Base-by-base conservation (phyloP, 2,888 invertebrate species). In the Tenthredo mesomela region DNA sequence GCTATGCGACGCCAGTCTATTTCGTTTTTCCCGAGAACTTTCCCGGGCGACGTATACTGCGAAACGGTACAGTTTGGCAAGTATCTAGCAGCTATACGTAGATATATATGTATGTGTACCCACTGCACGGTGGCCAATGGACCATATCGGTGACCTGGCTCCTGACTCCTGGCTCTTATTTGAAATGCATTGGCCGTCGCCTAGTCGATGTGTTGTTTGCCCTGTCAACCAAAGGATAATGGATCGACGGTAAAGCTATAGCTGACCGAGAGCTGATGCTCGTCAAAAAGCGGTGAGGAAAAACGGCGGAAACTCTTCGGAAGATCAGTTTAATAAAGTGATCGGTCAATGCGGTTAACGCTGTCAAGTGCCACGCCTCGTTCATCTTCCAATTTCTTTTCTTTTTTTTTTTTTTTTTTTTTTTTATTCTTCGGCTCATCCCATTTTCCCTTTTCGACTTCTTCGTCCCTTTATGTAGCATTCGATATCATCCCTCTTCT, bases 181-280 rank as follows among this genome's bases (percentile, higher is more conserved):
- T 90, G 90, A 91, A 92, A 92, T 92, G 92, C 92, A 92, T 92
- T 91, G 92, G 89, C 86, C 90, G 90, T 91, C 89, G 88, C 87
- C 85, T 86, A 84, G 88, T 89, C 88, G 88, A 87, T 86, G 50
- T 54, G 88, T 89, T 91, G 91, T 91, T 92, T 91, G 89, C 89
- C 87, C 91, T 92, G 92, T 91, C 92, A 91, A 89, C 88, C 89
- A 84, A 73, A 85, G 86, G 90, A 92, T 92, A 91, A 92, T 92
- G 91, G 90, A 92, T 92, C 88, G 90, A 86, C 86, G 88, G 88
- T 88, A 73, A 73, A 43, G 54, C 50, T 54, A 54, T 54, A 54
- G 87, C 84, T 86, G 87, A 88, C 87, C 88, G 87, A 86, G 86
- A 84, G 85, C 29, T 50, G 43, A 75, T 43, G 75, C 47, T 43